These are phyloP conservation scores for Sebastes hopkinsi DNA, from an alignment of 2,797 vertebrate genomes.

Conservation along the genomic window DNA sequence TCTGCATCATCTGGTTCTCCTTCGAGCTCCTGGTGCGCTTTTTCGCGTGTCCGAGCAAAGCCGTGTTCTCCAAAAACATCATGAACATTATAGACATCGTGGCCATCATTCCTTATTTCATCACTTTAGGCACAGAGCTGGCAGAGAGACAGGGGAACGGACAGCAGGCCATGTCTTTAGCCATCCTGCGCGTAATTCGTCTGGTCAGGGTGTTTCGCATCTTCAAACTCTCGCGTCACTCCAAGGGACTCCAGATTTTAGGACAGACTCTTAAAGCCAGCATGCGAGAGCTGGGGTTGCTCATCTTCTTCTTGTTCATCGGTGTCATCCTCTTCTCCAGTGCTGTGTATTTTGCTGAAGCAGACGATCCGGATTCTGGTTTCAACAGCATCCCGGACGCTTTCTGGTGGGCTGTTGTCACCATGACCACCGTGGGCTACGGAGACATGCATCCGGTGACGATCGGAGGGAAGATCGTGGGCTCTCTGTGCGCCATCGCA, in stretches of 20 bases:
- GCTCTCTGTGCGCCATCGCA: constrained; percentile 95
- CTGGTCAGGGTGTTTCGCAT: constrained; percentile 96
- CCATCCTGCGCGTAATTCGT: constrained; percentile 95
- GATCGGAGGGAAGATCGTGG: constrained; percentile 98
- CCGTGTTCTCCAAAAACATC: constrained; percentile 96
- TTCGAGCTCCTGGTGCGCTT: constrained; percentile 97
- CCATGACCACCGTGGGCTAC: constrained; percentile 98
- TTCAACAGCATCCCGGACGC: constrained; percentile 98
- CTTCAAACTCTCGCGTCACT: constrained; percentile 97
- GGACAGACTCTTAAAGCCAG: constrained; percentile 98
- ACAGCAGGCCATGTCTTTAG: constrained; percentile 97
- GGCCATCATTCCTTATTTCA: constrained; percentile 98
- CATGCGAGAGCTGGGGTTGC: constrained; percentile 93
- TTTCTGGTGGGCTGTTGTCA: constrained; percentile 99
- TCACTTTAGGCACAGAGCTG: constrained; percentile 96
- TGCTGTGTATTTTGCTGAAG: constrained; percentile 96
- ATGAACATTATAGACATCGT: constrained; percentile 99
- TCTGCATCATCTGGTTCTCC: constrained; percentile 99
- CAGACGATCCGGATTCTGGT: constrained; percentile 93
- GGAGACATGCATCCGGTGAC: constrained; percentile 99
- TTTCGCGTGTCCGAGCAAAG: constrained; percentile 97
- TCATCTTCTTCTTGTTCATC: constrained; percentile 98
- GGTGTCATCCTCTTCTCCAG: constrained; percentile 98
- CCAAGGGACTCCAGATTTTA: constrained; percentile 96
- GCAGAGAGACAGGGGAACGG: constrained; percentile 95